Base-by-base conservation (phyloP, 2,113 vertebrate genomes). In the Chaetodon auriga region DNA sequence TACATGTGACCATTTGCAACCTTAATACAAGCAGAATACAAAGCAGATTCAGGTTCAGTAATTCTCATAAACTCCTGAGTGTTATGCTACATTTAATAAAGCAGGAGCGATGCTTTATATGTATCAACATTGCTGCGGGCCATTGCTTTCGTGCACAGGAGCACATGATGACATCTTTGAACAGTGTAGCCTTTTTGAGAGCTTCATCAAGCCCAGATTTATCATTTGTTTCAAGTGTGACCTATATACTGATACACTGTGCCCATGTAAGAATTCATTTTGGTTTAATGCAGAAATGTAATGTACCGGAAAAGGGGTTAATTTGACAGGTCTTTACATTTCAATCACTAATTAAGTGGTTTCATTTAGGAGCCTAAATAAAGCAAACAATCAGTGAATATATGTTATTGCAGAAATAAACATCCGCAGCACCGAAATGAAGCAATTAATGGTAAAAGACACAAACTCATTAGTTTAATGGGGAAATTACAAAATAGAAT, bases 401-500 rank as follows among this genome's bases (percentile, higher is more conserved):
- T 64, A 82, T 83, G 82, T 82, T 81, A 41, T 71, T 73, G 81
- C 80, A 83, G 77, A 90, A 93, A 90, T 77, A 92, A 92, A 93
- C 91, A 92, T 87, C 75, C 89, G 84, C 87, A 86, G 87, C 87
- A 90, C 90, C 85, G 84, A 92, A 92, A 94, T 94, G 90, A 94
- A 90, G 90, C 92, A 94, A 94, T 95, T 93, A 94, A 92, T 90
- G 87, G 86, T 51, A 70, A 92, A 82, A 90, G 88, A 89, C 86
- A 91, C 84, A 90, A 91, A 93, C 63, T 91, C 94, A 91, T 95
- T 94, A 95, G 87, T 92, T 88, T 95, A 95, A 95, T 95, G 93
- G 90, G 86, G 74, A 92, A 94, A 90, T 91, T 85, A 87, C 57
- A 77, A 90, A 92, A 93, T 81, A 86, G 77, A 87, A 88, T 49